phyloP scores from a whole-genome alignment of 2,888 invertebrate genomes.

The Drosophila demipolita region DNA sequence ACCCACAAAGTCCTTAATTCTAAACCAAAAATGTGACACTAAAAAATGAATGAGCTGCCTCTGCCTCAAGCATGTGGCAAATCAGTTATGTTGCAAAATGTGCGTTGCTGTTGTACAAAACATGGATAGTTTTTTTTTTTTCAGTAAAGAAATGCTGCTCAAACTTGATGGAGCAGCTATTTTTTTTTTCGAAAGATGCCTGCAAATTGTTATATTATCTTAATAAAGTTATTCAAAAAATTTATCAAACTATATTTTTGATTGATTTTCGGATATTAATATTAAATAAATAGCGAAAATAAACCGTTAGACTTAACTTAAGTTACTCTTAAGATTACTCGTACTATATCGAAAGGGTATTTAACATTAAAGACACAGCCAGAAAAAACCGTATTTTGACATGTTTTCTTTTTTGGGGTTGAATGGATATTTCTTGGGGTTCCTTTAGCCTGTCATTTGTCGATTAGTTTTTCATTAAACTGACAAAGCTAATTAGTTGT shows the following conservation, averaged over 20 bases:
- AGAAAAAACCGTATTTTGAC: neutral
- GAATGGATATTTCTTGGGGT: conserved; percentile 31
- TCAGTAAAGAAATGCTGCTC: neutral
- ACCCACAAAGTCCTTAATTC: conserved; percentile 12
- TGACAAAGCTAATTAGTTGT: conserved; percentile 65
- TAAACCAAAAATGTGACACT: conserved; percentile 30
- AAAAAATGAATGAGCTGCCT: conserved; percentile 52
- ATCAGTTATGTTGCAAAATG: neutral
- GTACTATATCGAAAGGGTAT: conserved; percentile 9
- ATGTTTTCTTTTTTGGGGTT: neutral
- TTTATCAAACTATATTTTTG: neutral
- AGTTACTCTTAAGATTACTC: neutral
- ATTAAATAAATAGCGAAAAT: neutral
- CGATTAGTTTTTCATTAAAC: conserved; percentile 71
- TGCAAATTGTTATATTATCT: neutral
- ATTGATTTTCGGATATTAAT: neutral
- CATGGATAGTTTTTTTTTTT: neutral
- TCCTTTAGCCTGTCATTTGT: conserved; percentile 45
- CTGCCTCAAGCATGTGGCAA: neutral
- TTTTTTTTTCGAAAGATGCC: neutral
- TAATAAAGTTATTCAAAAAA: neutral
- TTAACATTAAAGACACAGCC: neutral
- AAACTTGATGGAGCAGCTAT: neutral
- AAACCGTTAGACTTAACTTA: neutral
- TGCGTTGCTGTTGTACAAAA: neutral